Evolutionary conservation across 2,888 invertebrate genomes (phyloP), one percentile per base, ranked within the genome.

Genomic region (Diloba caeruleocephala): DNA sequence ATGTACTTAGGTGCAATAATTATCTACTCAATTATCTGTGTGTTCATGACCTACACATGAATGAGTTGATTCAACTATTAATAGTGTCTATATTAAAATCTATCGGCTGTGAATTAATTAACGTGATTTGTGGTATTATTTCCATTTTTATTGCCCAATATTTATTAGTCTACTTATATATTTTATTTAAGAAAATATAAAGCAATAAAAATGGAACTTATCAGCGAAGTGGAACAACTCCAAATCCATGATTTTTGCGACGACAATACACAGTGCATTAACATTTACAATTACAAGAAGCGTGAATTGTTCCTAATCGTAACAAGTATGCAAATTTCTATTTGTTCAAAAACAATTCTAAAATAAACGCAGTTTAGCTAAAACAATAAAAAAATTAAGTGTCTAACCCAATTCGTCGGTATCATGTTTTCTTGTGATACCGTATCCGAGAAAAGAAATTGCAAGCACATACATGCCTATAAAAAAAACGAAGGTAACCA

Each of bases 381-480:
- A 10, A 49, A 21, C 50, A 54, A 50, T 14, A 25, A 51, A 71
- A 50, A 14, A 39, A 23, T 15, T 19, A 41, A 44, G 62, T 76
- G 50, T 70, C 89, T 89, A 90, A 92, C 91, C 91, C 80, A 85
- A 82, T 73, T 87, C 88, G 46, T 88, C 80, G 13, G 83, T 84
- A 69, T 89, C 87, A 33, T 84, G 78, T 73, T 88, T 89, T 75
- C 85, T 87, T 64, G 84, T 77, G 26, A 90, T 79, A 79, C 84
- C 80, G 65, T 87, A 82, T 76, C 88, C 90, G 58, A 92, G 74
- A 78, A 89, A 85, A 32, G 88, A 84, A 69, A 90, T 81, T 17
- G 89, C 89, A 78, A 91, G 82, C 67, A 85, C 81, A 85, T 85
- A 89, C 52, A 90, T 82, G 81, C 89, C 91, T 91, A 90, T 60